Conservation (phyloP, 1,140 invertebrate genomes). For the Doryteuthis pealeii region DNA sequence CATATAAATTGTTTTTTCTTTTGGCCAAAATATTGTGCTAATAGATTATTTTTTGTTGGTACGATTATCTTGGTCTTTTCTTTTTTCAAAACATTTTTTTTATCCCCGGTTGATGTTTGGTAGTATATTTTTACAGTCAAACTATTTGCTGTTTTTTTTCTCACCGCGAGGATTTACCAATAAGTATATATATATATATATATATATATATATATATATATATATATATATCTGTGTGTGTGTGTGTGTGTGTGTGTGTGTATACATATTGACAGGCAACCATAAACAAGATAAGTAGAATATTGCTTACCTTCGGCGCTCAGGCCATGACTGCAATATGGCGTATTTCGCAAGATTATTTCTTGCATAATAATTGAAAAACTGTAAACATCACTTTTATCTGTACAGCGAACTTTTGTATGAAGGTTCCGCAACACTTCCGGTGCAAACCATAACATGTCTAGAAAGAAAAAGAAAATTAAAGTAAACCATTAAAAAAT, state of each 20-base stretch:
- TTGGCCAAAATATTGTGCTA: too few species aligned
- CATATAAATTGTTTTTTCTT: too few species aligned
- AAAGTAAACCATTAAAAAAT: too few species aligned
- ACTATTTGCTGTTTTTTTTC: too few species aligned
- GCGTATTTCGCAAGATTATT: constrained; percentile 39
- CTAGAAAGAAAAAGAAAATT: constrained; percentile 35
- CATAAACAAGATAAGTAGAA: neutral
- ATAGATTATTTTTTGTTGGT: too few species aligned
- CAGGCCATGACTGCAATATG: constrained; percentile 66
- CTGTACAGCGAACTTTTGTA: constrained; percentile 66
- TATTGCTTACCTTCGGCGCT: constrained; percentile 74
- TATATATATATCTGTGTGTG: neutral
- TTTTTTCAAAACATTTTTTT: too few species aligned
- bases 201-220: neutral
- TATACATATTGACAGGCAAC: neutral
- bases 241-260: neutral
- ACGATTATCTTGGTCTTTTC: too few species aligned
- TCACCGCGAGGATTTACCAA: too few species aligned
- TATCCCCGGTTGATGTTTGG: too few species aligned
- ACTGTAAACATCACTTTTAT: constrained; percentile 92
- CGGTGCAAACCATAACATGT: constrained; percentile 92
- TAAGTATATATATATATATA: neutral
- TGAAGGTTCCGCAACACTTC: constrained; percentile 74
- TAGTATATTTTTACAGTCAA: too few species aligned
- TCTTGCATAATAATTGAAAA: constrained; percentile 85